A percentile compares a stretch with the other conserved stretches of the same genome.
Evolutionary conservation across 2,113 vertebrate species (phyloP).

Genomic region (Mormyrus lacerda): DNA sequence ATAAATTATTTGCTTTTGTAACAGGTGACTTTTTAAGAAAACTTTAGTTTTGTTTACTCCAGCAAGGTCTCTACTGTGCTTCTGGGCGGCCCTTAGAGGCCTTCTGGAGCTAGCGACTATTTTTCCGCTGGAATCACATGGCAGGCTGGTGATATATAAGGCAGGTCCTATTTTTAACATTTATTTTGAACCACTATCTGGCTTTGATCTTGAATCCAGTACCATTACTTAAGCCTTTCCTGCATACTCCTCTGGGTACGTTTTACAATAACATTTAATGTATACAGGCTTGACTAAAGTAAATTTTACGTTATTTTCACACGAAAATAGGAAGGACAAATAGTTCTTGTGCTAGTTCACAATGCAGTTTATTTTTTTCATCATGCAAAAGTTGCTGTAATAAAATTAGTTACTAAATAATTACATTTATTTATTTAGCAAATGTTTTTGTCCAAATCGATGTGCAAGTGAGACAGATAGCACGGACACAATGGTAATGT

Average conservation of each 20-base stretch:
- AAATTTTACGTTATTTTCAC: not conserved
- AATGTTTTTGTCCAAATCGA: not conserved
- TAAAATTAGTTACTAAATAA: not conserved
- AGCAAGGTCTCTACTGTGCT: not conserved
- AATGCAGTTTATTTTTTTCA: not conserved
- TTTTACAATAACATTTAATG: not conserved
- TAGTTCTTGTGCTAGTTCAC: not conserved
- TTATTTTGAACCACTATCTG: not conserved
- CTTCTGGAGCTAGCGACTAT: not conserved
- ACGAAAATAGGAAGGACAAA: not conserved
- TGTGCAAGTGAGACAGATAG: not conserved
- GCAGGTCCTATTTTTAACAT: not conserved
- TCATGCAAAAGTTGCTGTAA: not conserved
- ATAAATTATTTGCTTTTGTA: not conserved
- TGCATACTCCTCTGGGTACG: not conserved
- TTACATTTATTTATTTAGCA: not conserved
- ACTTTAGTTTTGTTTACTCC: not conserved
- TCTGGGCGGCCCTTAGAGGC: not conserved
- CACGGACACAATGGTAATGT: not conserved
- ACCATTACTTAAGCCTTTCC: not conserved
- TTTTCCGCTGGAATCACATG: conserved; percentile 17
- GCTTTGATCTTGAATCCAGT: not conserved
- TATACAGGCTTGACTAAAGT: not conserved
- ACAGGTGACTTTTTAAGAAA: not conserved
- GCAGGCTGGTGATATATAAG: no score